Conservation (phyloP, 92 coral and sea anemone species). For the Zoanthus gigantus region DNA sequence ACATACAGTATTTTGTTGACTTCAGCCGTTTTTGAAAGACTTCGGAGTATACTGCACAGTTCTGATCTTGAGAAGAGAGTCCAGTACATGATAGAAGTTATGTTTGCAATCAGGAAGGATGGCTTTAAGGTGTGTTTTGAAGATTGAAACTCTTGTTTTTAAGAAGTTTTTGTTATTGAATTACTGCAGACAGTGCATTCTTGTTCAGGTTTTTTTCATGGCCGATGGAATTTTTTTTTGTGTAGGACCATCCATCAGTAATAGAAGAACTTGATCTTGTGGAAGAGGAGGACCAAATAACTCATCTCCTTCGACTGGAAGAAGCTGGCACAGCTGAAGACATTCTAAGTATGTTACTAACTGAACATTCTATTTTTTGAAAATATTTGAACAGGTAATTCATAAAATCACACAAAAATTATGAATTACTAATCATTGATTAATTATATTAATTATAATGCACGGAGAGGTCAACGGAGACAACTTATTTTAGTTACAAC, state of each 20-base stretch:
- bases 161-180: too few relatives aligned
- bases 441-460: too few relatives aligned
- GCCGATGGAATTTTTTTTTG: neutral
- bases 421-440: too few relatives aligned
- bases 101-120: slow-evolving; percentile 97
- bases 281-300: slow-evolving; percentile 97
- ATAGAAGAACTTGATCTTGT: slow-evolving; percentile 86
- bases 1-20: neutral
- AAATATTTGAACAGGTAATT: neutral
- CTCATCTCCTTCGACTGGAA: slow-evolving; percentile 91
- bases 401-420: too few relatives aligned
- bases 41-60: slow-evolving; percentile 90
- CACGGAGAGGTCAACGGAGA: too few relatives aligned
- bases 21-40: slow-evolving; percentile 95
- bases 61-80: slow-evolving; percentile 95
- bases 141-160: too few relatives aligned
- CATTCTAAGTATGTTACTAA: slow-evolving; percentile 76
- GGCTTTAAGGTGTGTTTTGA: slow-evolving; percentile 81
- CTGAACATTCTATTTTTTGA: neutral
- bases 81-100: slow-evolving; percentile 98
- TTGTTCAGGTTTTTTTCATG: too few relatives aligned
- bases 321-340: slow-evolving; percentile 91
- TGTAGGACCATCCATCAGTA: slow-evolving; percentile 81
- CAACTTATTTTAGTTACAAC: too few relatives aligned
- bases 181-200: too few relatives aligned